A percentile compares a stretch with the other conserved stretches of the same genome.
Evolutionary conservation across 2,797 vertebrate genomes (phyloP).

Genomic region (Acanthurus tractus): DNA sequence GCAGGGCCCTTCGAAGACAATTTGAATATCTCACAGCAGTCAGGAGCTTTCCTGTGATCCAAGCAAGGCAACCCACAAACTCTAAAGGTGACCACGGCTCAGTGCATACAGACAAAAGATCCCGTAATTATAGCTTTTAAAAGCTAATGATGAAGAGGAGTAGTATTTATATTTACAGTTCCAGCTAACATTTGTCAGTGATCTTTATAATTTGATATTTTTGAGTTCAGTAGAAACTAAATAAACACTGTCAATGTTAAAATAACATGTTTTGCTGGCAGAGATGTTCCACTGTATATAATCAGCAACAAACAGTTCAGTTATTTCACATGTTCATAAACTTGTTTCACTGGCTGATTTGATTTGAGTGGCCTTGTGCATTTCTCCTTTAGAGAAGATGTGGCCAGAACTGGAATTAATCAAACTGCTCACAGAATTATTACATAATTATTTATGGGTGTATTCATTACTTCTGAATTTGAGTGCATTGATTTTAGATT

Average conservation of each 20-base stretch:
- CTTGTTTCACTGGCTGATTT: constrained; percentile 16
- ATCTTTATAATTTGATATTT: constrained; percentile 43
- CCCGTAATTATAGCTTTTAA: constrained; percentile 45
- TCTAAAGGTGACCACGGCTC: constrained; percentile 17
- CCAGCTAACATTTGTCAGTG: constrained; percentile 49
- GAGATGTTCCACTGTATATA: constrained; percentile 37
- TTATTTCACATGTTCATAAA: constrained; percentile 14
- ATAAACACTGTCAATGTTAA: constrained; percentile 48
- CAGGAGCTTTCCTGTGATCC: constrained; percentile 24
- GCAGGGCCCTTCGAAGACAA: constrained; percentile 14
- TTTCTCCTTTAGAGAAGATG: constrained; percentile 28
- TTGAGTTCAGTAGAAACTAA: constrained; percentile 31
- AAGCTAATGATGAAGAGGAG: constrained; percentile 35
- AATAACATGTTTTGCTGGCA: constrained; percentile 25
- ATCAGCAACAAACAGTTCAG: neutral
- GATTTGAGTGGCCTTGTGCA: constrained; percentile 3
- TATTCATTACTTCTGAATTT: constrained; percentile 58
- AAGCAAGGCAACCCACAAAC: constrained; percentile 23
- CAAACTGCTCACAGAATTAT: constrained; percentile 20
- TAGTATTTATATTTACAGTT: constrained; percentile 55
- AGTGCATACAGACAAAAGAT: constrained; percentile 12
- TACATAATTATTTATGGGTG: constrained; percentile 49
- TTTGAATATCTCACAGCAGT: constrained; percentile 30
- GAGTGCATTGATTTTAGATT: constrained; percentile 76
- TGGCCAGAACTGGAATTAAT: constrained; percentile 29